Base-by-base conservation (phyloP, 64 coral and sea anemone genomes). In the Stichodactyla helianthus region DNA sequence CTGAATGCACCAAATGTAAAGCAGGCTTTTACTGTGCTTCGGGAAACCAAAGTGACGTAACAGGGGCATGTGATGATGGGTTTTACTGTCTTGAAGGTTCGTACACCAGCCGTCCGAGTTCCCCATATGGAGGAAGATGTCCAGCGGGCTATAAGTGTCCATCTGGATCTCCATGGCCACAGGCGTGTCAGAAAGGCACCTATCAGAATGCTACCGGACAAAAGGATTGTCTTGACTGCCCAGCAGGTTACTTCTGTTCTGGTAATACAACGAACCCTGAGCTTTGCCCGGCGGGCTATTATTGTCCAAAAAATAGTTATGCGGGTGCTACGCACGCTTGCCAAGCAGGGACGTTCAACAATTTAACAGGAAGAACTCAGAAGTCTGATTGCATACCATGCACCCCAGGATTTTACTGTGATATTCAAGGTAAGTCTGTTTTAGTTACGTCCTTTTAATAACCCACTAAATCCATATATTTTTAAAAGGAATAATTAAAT, bases 21-120 rank as follows among this genome's bases (percentile, higher is more conserved):
- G 82, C 97, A 50, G 97, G 97, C 0, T 80, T 50, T 77, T 99
- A 86, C 61, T 99, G 97, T 84, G 85, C 71, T 4, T 44, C 78
- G 59, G 97, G 97, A 58, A 89, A 93, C 50, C 97, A 99, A 62
- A 88, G 85, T 56, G 23, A 5, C 11, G 85, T 87, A 54, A 93
- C 86, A 58, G 90, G 26, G 5, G 35, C 11, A 7, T 99, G 97
- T 84, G 91, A 88, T 77, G 44, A 87, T 23, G 97, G 97, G 0
- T 99, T 90, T 53, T 99, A 88, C 26, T 99, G 97, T 28, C 88
- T 88, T 83, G 87, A 87, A 12, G 97, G 97, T 20, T 99, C 97
- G 8, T 91, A 84, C 27, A 90, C 92, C 11, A 55, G 74, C 23
- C 77, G 80, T 70, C 97, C 97, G 13, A 94, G 83, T 25, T 84